These are phyloP conservation scores for Halictus ligatus DNA, from an alignment of 2,888 invertebrate genomes.

Conservation along the genomic window DNA sequence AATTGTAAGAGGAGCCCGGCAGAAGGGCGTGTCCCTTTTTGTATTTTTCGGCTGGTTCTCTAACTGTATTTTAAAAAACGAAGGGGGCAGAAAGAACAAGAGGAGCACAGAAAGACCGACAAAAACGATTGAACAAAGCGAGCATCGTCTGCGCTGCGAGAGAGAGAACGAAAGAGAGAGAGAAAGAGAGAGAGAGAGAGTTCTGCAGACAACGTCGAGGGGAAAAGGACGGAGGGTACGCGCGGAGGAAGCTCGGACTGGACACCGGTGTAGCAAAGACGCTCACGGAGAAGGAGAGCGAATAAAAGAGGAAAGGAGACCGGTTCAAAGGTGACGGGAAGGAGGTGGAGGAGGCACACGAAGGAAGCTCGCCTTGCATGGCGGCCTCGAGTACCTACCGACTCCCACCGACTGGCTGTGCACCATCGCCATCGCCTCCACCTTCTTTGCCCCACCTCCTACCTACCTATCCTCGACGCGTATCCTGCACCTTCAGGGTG, in stretches of 20 bases:
- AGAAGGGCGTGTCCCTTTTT: background rate
- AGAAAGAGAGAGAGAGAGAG: background rate
- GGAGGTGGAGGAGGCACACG: slow-evolving; percentile 65
- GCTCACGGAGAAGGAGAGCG: slow-evolving; percentile 14
- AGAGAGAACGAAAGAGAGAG: background rate
- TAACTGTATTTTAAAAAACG: slow-evolving; percentile 3
- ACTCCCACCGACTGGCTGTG: slow-evolving; percentile 74
- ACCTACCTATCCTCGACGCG: slow-evolving; percentile 76
- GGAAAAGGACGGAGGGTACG: background rate
- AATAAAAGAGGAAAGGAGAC: slow-evolving; percentile 55
- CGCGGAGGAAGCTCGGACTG: slow-evolving; percentile 46
- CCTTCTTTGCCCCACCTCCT: slow-evolving; percentile 72
- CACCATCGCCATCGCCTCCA: slow-evolving; percentile 73
- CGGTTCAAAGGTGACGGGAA: slow-evolving; percentile 61
- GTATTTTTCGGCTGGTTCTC: slow-evolving; percentile 5
- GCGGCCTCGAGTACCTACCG: slow-evolving; percentile 78
- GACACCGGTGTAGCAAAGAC: slow-evolving; percentile 31
- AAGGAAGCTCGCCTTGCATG: slow-evolving; percentile 76
- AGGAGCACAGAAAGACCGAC: background rate
- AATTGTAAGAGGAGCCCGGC: slow-evolving; percentile 43
- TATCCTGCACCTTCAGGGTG: slow-evolving; percentile 84
- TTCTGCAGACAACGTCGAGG: background rate
- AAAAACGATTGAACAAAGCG: background rate
- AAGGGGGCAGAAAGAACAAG: background rate
- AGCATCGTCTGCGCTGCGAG: background rate